Evolutionary conservation across 2,797 vertebrate species (phyloP).

Genomic region (Scyliorhinus canicula): DNA sequence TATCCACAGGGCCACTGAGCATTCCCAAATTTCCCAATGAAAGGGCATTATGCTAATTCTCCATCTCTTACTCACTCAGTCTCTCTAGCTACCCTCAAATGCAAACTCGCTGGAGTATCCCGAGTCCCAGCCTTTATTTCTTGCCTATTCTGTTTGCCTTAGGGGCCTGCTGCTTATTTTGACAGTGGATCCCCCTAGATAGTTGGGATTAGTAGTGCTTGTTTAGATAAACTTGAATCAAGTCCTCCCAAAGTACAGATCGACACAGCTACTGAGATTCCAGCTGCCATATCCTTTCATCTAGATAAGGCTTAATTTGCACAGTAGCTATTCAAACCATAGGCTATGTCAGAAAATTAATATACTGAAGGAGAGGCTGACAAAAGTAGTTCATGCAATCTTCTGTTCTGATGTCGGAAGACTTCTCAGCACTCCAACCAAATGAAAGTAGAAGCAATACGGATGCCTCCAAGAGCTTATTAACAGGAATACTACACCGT

Average conservation of each 20-base stretch:
- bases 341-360: slow-evolving; percentile 78
- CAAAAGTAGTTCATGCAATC: slow-evolving; percentile 68
- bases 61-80: slow-evolving; percentile 63
- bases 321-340: slow-evolving; percentile 78
- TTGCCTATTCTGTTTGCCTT: slow-evolving; percentile 91
- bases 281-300: slow-evolving; percentile 95
- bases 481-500: background rate
- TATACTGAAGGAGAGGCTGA: slow-evolving; percentile 72
- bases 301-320: slow-evolving; percentile 80
- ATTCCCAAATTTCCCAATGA: slow-evolving; percentile 87
- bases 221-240: slow-evolving; percentile 96
- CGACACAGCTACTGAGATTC: slow-evolving; percentile 84
- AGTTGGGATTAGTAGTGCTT: slow-evolving; percentile 99
- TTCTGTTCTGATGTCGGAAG: slow-evolving; percentile 69
- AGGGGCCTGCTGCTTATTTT: slow-evolving; percentile 98
- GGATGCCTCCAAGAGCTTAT: background rate
- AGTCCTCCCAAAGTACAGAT: slow-evolving; percentile 86
- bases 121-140: slow-evolving; percentile 79
- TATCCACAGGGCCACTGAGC: slow-evolving; percentile 82
- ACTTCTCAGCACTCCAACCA: slow-evolving; percentile 62
- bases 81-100: slow-evolving; percentile 64
- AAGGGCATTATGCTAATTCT: slow-evolving; percentile 99
- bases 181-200: slow-evolving; percentile 98
- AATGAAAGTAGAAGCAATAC: slow-evolving; percentile 44
- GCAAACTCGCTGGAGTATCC: slow-evolving; percentile 69